Evolutionary conservation across 2,888 invertebrate genomes (phyloP), one percentile per base, ranked within the genome.

Genomic region (Allacma fusca): DNA sequence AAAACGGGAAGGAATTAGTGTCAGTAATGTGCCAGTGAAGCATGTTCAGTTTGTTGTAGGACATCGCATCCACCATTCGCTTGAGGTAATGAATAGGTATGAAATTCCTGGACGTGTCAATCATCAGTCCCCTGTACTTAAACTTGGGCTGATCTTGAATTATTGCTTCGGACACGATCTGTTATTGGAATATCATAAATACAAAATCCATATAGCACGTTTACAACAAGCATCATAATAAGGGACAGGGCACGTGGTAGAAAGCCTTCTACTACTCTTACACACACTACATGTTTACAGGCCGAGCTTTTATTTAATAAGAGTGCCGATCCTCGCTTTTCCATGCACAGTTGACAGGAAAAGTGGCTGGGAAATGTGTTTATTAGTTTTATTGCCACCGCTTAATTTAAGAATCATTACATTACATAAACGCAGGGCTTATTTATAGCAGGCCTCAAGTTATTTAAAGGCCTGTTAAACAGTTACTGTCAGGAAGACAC

Each of bases 61-160:
- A 92, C 93, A 97, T 94, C 0, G 91, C 96, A 84, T 96, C 93
- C 80, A 96, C 88, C 75, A 93, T 93, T 81, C 89, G 90, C 84
- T 91, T 90, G 19, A 95, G 91, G 64, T 90, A 89, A 13, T 86
- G 86, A 81, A 95, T 86, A 0, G 94, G 91, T 74, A 85, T 81
- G 76, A 83, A 85, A 77, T 85, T 85, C 23, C 90, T 84, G 1
- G 89, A 86, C 1, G 90, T 88, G 85, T 90, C 90, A 57, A 90
- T 83, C 83, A 90, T 86, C 4, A 90, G 79, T n/a, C 90, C 90
- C 72, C 90, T 86, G 81, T 89, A 88, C 0, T 86, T 84, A 85
- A 89, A 90, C 21, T 89, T 85, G 0, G 90, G 90, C 71, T 86
- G 86, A 84, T 90, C 98, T 0, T 88, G 87, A 75, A 97, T 90